Evolutionary conservation across 2,888 invertebrate genomes (phyloP).

Genomic region (Priocnemis perturbator): DNA sequence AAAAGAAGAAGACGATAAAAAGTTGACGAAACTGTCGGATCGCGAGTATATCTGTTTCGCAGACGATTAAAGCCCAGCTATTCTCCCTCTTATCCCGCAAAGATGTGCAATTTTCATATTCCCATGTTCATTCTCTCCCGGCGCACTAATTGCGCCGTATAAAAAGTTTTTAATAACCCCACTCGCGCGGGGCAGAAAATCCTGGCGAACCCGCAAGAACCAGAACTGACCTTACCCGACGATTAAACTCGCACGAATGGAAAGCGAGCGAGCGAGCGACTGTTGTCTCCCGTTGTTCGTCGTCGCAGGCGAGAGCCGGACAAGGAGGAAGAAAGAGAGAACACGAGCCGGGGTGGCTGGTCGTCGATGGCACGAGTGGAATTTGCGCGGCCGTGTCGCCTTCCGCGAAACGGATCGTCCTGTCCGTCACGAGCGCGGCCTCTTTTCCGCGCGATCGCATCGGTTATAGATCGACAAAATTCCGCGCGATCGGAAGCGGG

Average conservation of each 20-base stretch:
- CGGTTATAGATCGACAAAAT: constrained; percentile 38
- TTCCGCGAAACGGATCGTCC: constrained; percentile 42
- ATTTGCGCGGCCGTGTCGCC: constrained; percentile 27
- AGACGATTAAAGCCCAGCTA: background rate
- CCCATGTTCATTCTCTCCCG: no score
- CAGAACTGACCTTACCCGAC: background rate
- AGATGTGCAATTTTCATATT: no score
- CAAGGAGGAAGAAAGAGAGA: constrained; percentile 8
- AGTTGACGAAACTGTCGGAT: no score
- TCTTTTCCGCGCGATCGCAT: background rate
- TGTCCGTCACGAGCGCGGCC: constrained; percentile 30
- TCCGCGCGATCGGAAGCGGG: constrained; percentile 36
- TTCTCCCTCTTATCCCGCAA: background rate
- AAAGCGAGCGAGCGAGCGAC: background rate
- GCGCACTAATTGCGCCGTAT: no score
- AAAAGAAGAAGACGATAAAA: no score
- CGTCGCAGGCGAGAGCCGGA: no score
- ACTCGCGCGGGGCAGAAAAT: no score
- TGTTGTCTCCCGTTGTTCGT: constrained; percentile 24
- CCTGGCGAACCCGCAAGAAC: no score
- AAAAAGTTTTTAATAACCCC: no score
- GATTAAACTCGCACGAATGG: background rate
- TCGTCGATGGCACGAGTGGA: constrained; percentile 36
- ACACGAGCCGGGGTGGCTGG: constrained; percentile 33
- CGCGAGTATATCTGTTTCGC: constrained; percentile 1